These are phyloP conservation scores for Podiceps cristatus DNA, from an alignment of 2,113 vertebrate genomes.

Conservation along the genomic window DNA sequence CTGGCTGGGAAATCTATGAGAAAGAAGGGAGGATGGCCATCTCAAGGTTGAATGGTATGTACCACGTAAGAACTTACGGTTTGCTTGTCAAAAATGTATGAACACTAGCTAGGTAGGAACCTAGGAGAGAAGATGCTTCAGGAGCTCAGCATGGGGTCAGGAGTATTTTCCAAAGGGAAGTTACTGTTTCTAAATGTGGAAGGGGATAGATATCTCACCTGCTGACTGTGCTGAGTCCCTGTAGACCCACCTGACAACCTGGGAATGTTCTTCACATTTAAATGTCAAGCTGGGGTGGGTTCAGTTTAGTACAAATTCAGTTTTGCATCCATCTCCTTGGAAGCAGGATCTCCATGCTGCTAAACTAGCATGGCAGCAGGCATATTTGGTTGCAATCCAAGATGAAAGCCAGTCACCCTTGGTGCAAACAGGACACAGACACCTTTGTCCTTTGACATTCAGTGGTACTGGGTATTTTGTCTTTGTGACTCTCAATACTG, in stretches of 20 bases:
- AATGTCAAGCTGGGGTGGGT: neutral
- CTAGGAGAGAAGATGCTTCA: neutral
- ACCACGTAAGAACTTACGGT: neutral
- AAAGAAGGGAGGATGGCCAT: neutral
- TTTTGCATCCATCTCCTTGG: neutral
- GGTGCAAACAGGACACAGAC: neutral
- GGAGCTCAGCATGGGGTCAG: neutral
- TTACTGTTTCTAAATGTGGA: neutral
- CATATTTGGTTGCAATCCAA: fast-evolving
- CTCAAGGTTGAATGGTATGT: neutral
- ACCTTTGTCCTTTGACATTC: too few relatives aligned
- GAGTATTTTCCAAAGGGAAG: neutral
- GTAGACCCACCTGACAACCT: neutral
- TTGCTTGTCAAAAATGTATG: neutral
- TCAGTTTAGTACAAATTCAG: neutral
- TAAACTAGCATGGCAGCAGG: neutral
- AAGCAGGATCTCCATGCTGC: neutral
- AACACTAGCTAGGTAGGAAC: too few relatives aligned
- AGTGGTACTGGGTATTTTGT: neutral
- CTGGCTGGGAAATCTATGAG: neutral
- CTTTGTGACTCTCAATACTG: neutral
- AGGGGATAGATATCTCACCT: neutral
- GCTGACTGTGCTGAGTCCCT: neutral
- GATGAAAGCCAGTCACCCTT: fast-evolving
- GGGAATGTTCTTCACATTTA: neutral